Conservation (phyloP, 2,113 vertebrate genomes). For the Heterochromis multidens region DNA sequence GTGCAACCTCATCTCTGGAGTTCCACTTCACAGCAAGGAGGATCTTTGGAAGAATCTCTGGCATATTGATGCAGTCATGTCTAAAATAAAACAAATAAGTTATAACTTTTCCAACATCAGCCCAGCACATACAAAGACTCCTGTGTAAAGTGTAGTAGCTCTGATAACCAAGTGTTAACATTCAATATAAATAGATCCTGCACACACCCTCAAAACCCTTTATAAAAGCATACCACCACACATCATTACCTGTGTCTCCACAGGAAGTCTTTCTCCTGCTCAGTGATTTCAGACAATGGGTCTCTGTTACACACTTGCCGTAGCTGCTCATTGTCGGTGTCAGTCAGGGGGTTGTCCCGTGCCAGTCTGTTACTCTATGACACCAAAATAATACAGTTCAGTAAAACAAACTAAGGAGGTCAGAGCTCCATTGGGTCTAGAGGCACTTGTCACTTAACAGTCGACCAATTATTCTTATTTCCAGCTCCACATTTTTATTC, state of each 20-base stretch:
- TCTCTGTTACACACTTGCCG: conserved; percentile 90
- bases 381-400: conserved; percentile 24
- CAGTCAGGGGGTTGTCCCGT: conserved; percentile 90
- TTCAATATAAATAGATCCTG: not conserved
- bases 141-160: not conserved
- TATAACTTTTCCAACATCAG: not conserved
- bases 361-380: conserved; percentile 90
- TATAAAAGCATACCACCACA: not conserved
- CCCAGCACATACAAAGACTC: not conserved
- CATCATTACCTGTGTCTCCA: conserved; percentile 91
- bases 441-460: not conserved
- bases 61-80: conserved; percentile 89
- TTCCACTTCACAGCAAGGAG: conserved; percentile 98
- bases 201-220: not conserved
- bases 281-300: conserved; percentile 97
- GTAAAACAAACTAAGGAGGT: not conserved
- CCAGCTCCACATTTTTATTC: not conserved
- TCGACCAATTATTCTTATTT: not conserved
- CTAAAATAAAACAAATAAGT: conserved; percentile 59
- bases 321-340: conserved; percentile 92
- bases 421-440: not conserved
- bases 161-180: not conserved
- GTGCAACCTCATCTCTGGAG: conserved; percentile 97
- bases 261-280: conserved; percentile 98
- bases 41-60: conserved; percentile 96